Evolutionary conservation across 1,140 invertebrate genomes (phyloP).

Genomic region (Sitobion miscanthi): DNA sequence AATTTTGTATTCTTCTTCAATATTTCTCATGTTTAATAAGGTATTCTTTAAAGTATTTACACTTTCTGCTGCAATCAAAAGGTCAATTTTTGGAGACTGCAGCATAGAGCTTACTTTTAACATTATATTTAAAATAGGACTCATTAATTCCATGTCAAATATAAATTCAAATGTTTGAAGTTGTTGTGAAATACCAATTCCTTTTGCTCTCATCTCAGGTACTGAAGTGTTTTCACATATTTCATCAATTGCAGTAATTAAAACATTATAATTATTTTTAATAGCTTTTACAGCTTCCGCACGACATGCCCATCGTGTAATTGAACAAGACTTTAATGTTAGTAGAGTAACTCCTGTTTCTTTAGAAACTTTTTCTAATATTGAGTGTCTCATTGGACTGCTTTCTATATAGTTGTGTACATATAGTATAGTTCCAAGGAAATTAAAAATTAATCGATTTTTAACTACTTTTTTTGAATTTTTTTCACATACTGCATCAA

Average conservation of each 20-base stretch:
- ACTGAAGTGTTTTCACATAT: not conserved
- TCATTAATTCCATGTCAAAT: no score
- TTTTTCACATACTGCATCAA: slow-evolving; percentile 24
- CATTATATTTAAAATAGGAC: no score
- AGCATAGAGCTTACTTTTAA: no score
- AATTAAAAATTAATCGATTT: slow-evolving; percentile 15
- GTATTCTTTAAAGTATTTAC: no score
- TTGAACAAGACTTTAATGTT: slow-evolving; percentile 54
- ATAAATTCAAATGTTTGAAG: no score
- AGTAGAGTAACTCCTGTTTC: slow-evolving; percentile 36
- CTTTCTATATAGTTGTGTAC: slow-evolving; percentile 49
- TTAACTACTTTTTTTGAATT: not conserved
- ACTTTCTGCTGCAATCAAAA: no score
- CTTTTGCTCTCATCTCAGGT: no score
- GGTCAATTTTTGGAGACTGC: no score
- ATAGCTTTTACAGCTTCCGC: slow-evolving; percentile 56
- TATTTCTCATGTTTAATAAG: no score
- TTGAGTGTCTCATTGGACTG: slow-evolving; percentile 45
- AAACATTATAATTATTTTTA: slow-evolving; percentile 26
- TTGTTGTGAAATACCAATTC: no score
- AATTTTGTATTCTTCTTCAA: no score
- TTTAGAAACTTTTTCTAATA: slow-evolving; percentile 57
- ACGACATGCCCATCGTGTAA: slow-evolving; percentile 57
- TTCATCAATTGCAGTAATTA: slow-evolving; percentile 49
- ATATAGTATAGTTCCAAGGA: slow-evolving; percentile 36